Conservation (phyloP, 2,888 invertebrate genomes). For the Synergus gifuensis region DNA sequence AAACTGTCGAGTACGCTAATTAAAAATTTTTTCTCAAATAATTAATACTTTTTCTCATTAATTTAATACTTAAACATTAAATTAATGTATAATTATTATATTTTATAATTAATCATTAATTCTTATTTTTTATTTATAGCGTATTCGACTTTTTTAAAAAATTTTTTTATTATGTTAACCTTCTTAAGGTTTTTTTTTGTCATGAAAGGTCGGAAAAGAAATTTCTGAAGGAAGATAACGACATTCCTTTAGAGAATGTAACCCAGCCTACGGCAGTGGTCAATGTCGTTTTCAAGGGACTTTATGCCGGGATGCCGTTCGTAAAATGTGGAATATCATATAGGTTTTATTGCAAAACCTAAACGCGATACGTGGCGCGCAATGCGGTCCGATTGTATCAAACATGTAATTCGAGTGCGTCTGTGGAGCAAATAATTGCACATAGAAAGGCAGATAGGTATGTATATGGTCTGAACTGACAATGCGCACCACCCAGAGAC, state of each 20-base stretch:
- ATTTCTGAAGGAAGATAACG: conserved; percentile 1
- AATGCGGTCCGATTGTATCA: conserved; percentile 50
- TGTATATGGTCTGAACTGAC: conserved; percentile 41
- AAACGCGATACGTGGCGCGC: conserved; percentile 44
- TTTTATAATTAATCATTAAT: no score
- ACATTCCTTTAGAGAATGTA: not conserved
- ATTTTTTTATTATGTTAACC: no score
- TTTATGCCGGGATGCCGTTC: not conserved
- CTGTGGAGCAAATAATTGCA: conserved; percentile 47
- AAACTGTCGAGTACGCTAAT: no score
- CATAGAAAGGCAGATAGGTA: conserved; percentile 16
- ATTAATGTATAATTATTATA: no score
- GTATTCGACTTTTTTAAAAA: no score
- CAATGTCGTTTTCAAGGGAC: not conserved
- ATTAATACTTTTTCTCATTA: no score
- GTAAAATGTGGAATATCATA: conserved; percentile 18
- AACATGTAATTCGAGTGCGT: conserved; percentile 50
- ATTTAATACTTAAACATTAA: no score
- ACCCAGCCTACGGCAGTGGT: not conserved
- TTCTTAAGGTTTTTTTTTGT: no score
- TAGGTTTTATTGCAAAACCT: conserved; percentile 50
- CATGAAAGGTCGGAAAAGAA: not conserved
- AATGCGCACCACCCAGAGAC: conserved; percentile 51
- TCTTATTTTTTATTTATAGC: no score
- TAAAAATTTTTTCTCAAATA: no score